Conservation (phyloP, 2,888 invertebrate species). For the Nephrotoma appendiculata region DNA sequence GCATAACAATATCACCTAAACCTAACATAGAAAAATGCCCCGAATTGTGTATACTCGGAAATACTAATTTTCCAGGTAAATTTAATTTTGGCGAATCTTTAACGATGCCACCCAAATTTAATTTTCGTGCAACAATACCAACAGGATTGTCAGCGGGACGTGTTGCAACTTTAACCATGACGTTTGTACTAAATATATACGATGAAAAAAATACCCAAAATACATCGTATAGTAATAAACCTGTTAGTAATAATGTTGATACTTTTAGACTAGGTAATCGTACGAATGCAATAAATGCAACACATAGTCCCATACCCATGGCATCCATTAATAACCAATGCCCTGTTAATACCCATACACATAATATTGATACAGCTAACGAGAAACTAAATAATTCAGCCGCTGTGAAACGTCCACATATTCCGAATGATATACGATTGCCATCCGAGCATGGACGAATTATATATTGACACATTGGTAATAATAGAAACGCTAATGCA, state of each 20-base stretch:
- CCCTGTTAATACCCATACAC: constrained; percentile 94
- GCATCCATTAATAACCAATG: constrained; percentile 99
- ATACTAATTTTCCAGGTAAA: constrained; percentile 91
- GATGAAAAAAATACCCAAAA: constrained; percentile 99
- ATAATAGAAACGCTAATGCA: constrained; percentile 85
- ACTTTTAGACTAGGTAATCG: constrained; percentile 91
- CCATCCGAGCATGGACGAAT: constrained; percentile 72
- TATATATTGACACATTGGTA: constrained; percentile 96
- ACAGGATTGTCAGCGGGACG: constrained; percentile 85
- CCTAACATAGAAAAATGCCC: constrained; percentile 96
- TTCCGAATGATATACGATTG: constrained; percentile 73
- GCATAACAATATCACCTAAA: constrained; percentile 84
- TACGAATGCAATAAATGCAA: constrained; percentile 94
- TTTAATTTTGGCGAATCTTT: constrained; percentile 91
- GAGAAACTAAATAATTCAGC: constrained; percentile 89
- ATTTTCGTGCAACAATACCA: constrained; percentile 81
- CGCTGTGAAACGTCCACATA: constrained; percentile 87
- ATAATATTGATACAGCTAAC: constrained; percentile 83
- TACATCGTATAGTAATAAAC: constrained; percentile 88
- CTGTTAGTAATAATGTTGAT: constrained; percentile 85
- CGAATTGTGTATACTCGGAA: constrained; percentile 90
- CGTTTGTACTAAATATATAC: constrained; percentile 95
- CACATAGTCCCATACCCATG: constrained; percentile 96
- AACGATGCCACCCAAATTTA: constrained; percentile 80
- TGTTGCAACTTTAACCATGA: constrained; percentile 89